Evolutionary conservation across 2,797 vertebrate species (phyloP).

Genomic region (Pelochelys cantorii): DNA sequence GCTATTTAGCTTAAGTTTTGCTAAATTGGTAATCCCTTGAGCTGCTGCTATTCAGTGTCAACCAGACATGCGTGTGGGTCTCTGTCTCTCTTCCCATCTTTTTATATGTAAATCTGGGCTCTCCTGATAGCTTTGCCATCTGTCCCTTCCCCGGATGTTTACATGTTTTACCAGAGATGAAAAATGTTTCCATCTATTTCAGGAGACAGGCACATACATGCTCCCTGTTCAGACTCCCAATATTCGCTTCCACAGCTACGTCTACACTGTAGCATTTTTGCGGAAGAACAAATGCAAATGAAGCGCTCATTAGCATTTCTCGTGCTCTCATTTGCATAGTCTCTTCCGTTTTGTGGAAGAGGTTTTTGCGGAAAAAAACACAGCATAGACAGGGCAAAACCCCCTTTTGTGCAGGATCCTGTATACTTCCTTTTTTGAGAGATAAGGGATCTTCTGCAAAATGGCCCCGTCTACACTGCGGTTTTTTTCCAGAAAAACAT

Average conservation of each 20-base stretch:
- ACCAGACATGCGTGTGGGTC: background rate
- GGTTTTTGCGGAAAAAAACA: no score
- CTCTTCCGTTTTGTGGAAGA: no score
- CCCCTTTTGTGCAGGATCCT: no score
- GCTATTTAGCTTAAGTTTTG: background rate
- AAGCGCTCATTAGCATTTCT: no score
- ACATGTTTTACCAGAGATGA: background rate
- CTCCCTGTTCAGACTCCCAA: background rate
- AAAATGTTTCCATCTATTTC: background rate
- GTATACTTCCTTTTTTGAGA: no score
- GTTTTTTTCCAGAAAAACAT: no score
- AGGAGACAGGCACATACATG: background rate
- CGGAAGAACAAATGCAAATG: no score
- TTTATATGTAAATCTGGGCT: slow-evolving; percentile 3
- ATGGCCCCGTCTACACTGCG: no score
- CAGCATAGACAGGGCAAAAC: no score
- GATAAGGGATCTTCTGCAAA: no score
- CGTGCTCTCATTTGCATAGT: no score
- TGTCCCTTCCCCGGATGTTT: background rate
- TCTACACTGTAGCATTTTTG: no score
- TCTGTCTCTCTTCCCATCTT: background rate
- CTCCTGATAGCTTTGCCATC: background rate
- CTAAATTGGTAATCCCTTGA: background rate
- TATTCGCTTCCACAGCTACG: background rate
- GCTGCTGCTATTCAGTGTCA: background rate